Evolutionary conservation across 2,888 invertebrate genomes (phyloP).

Genomic region (Dryomyza anilis): DNA sequence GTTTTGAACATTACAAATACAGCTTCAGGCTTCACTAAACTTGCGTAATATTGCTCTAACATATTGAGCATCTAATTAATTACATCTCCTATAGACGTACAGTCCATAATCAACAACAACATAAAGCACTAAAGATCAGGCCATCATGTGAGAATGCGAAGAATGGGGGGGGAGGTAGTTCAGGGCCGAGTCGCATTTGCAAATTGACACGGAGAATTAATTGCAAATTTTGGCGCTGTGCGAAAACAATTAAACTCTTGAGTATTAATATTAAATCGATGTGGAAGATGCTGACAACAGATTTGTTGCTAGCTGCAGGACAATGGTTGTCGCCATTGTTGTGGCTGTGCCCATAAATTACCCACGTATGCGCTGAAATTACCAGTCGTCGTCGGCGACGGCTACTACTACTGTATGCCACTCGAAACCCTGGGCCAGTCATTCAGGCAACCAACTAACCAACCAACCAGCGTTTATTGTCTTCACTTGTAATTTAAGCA

Average conservation of each 20-base stretch:
- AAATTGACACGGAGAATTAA: neutral
- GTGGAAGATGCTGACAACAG: neutral
- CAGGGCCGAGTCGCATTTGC: no score
- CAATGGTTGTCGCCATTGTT: conserved; percentile 3
- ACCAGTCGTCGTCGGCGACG: neutral
- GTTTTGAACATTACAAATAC: no score
- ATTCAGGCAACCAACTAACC: no score
- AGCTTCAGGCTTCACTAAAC: no score
- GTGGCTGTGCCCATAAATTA: conserved; percentile 7
- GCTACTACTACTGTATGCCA: neutral
- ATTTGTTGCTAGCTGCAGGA: neutral
- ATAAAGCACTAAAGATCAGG: neutral
- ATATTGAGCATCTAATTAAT: no score
- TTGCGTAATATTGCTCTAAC: no score
- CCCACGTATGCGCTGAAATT: conserved; percentile 10
- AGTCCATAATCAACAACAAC: neutral
- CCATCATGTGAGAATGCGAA: neutral
- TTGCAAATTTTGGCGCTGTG: neutral
- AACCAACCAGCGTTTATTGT: neutral
- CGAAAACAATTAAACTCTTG: neutral
- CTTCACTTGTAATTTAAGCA: conserved; percentile 1
- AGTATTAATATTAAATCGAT: neutral
- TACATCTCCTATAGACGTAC: no score
- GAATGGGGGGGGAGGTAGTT: neutral
- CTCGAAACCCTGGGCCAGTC: neutral